Evolutionary conservation across 1,140 invertebrate species (phyloP).

Genomic region (Pemphigus obesinymphae): DNA sequence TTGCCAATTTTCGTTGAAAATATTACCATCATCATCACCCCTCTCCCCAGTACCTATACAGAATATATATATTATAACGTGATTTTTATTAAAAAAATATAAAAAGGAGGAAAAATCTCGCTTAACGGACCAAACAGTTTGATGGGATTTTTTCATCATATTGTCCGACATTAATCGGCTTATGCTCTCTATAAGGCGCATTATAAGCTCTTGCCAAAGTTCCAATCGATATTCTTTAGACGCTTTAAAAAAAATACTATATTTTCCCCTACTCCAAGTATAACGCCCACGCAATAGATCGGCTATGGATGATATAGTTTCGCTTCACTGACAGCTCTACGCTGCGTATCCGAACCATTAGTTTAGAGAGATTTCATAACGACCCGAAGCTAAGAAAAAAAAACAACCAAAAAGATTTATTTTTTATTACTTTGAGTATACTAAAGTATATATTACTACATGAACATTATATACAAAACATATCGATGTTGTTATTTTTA

Average conservation of each 20-base stretch:
- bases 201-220: constrained; percentile 38
- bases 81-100: constrained; percentile 30
- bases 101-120: constrained; percentile 3
- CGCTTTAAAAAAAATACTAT: constrained; percentile 34
- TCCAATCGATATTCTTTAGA: constrained; percentile 32
- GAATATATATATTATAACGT: neutral
- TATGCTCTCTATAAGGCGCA: constrained; percentile 16
- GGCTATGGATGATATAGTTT: constrained; percentile 23
- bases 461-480: neutral
- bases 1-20: neutral
- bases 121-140: constrained; percentile 37
- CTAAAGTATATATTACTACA: neutral
- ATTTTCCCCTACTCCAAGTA: neutral
- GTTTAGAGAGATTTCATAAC: constrained; percentile 14
- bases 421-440: neutral
- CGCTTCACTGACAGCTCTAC: constrained; percentile 5
- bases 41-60: neutral
- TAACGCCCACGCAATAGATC: neutral
- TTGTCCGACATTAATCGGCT: constrained; percentile 39
- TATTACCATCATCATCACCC: neutral
- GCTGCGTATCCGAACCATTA: neutral
- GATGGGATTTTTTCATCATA: constrained; percentile 39
- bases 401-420: neutral
- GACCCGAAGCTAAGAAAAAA: neutral
- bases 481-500: neutral